Evolutionary conservation across 2,888 invertebrate genomes (phyloP).

Genomic region (Chalcis sispes): DNA sequence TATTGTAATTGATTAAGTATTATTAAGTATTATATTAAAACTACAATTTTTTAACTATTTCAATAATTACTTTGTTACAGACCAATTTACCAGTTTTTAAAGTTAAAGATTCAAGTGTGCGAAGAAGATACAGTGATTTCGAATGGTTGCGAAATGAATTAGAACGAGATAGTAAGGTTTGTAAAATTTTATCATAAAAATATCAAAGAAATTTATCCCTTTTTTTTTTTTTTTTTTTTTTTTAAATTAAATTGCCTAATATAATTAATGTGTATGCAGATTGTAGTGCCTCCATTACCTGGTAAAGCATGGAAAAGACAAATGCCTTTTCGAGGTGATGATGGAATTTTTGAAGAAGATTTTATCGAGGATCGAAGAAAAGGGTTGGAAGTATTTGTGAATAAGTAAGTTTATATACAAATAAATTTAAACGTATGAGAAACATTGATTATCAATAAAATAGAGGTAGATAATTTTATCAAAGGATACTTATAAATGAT

Average conservation of each 20-base stretch:
- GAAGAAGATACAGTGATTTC: constrained; percentile 99
- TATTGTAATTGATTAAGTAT: neutral
- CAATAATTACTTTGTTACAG: constrained; percentile 78
- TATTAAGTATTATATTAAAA: too few relatives aligned
- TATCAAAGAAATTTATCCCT: neutral
- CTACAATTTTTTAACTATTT: neutral
- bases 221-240: neutral
- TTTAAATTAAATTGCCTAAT: constrained; percentile 12
- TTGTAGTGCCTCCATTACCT: constrained; percentile 98
- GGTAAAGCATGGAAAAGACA: constrained; percentile 99
- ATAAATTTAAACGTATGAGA: neutral
- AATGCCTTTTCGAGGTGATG: constrained; percentile 98
- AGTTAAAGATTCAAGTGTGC: constrained; percentile 98
- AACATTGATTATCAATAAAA: constrained; percentile 24
- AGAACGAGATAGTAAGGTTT: constrained; percentile 98
- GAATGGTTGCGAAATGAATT: constrained; percentile 99
- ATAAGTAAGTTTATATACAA: constrained; percentile 84
- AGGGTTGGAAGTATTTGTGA: constrained; percentile 98
- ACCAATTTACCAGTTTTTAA: constrained; percentile 99
- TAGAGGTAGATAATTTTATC: constrained; percentile 37
- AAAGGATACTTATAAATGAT: constrained; percentile 29
- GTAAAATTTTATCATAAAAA: constrained; percentile 31
- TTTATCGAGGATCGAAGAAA: constrained; percentile 99
- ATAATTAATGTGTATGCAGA: constrained; percentile 78
- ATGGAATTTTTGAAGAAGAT: constrained; percentile 99